These are phyloP conservation scores for Aurelia aurita complex sp. Pacific DNA, from an alignment of 30 jellyfish, hydroid and myxozoan genomes.

Conservation along the genomic window DNA sequence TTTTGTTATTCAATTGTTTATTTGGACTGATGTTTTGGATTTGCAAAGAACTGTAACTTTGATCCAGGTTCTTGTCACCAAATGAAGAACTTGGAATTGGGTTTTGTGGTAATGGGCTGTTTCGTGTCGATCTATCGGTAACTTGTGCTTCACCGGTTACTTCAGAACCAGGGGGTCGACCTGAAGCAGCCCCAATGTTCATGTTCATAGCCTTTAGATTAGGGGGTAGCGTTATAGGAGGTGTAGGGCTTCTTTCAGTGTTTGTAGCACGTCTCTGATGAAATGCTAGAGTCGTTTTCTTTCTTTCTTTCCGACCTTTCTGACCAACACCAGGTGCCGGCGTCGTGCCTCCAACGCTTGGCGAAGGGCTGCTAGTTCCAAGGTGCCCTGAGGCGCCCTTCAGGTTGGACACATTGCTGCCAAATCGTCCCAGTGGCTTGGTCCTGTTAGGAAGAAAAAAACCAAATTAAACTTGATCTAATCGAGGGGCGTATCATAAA, in stretches of 20 bases:
- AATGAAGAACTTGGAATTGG: background rate
- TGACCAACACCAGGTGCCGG: constrained; percentile 37
- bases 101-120: constrained; percentile 19
- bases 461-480: background rate
- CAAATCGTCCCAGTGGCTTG: constrained; percentile 52
- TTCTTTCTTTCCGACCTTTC: constrained; percentile 53
- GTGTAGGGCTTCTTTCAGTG: constrained; percentile 72
- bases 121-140: constrained; percentile 7
- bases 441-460: background rate
- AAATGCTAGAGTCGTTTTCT: constrained; percentile 49
- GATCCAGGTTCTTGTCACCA: constrained; percentile 9
- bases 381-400: constrained; percentile 23
- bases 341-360: constrained; percentile 20
- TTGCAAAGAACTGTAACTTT: constrained; percentile 41
- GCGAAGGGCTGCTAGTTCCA: constrained; percentile 40
- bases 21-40: constrained; percentile 37
- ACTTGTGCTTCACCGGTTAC: constrained; percentile 1
- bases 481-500: too few species aligned
- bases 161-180: constrained; percentile 7
- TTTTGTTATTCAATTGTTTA: background rate
- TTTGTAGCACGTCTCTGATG: constrained; percentile 54
- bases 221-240: constrained; percentile 46
- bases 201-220: constrained; percentile 17
- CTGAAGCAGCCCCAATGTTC: constrained; percentile 23
- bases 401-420: constrained; percentile 23